These are phyloP conservation scores for Eurytoma californica DNA, from an alignment of 2,888 invertebrate genomes.

Conservation along the genomic window DNA sequence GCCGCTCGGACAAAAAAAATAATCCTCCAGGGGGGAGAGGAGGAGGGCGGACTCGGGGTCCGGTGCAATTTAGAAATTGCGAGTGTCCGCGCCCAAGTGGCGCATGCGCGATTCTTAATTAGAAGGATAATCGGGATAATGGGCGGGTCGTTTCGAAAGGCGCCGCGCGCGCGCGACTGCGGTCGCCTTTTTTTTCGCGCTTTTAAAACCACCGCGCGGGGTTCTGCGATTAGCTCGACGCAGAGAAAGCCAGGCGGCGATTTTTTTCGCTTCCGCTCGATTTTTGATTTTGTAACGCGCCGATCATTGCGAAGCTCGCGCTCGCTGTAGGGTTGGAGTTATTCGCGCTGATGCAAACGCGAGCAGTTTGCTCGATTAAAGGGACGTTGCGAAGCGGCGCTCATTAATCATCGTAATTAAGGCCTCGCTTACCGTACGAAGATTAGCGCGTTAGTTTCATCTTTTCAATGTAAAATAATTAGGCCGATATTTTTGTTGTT, in stretches of 20 bases:
- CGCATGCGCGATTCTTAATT: slow-evolving; percentile 58
- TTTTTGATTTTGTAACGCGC: too few species aligned
- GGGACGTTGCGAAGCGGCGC: too few species aligned
- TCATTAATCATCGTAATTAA: slow-evolving; percentile 26
- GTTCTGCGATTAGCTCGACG: not conserved
- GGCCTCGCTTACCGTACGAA: not conserved
- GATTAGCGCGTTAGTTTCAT: slow-evolving; percentile 11
- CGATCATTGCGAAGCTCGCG: too few species aligned
- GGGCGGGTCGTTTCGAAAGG: slow-evolving; percentile 8
- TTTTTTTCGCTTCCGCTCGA: too few species aligned
- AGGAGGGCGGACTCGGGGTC: slow-evolving; percentile 27
- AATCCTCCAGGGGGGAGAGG: not conserved
- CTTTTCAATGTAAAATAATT: slow-evolving; percentile 34
- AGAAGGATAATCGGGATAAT: slow-evolving; percentile 58
- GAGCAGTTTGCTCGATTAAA: too few species aligned
- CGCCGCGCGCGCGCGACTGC: not conserved
- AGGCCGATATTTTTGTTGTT: not conserved
- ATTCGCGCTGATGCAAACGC: not conserved
- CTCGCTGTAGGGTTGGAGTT: too few species aligned
- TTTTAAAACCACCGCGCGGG: not conserved
- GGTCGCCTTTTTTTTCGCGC: not conserved
- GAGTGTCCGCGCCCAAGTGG: slow-evolving; percentile 36
- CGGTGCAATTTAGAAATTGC: slow-evolving; percentile 56
- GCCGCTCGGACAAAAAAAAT: not conserved
- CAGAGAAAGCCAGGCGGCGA: too few species aligned